Percentiles rank a stretch among this genome's conserved stretches.
Evolutionary conservation across 1,140 invertebrate genomes (phyloP).

Genomic region (Trialeurodes vaporariorum): DNA sequence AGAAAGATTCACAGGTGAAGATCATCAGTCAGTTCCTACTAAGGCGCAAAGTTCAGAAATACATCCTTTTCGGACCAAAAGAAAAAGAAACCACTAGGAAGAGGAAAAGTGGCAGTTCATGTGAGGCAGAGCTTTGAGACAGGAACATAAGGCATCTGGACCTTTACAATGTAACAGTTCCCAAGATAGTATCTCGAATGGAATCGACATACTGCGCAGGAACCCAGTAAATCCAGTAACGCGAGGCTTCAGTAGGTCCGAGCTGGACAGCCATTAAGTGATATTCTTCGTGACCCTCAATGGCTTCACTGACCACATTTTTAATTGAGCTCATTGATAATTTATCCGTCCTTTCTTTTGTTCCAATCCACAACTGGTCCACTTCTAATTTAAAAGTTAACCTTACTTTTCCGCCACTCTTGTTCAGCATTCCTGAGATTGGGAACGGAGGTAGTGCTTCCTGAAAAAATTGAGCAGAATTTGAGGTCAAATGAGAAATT

Average conservation of each 20-base stretch:
- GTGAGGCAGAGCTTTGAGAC: no score
- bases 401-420: conserved; percentile 81
- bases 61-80: no score
- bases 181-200: conserved; percentile 81
- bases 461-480: no score
- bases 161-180: conserved; percentile 30
- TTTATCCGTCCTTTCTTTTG: conserved; percentile 88
- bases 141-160: no score
- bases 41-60: no score
- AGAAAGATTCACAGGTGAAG: no score
- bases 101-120: no score
- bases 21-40: no score
- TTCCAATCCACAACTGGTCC: conserved; percentile 88
- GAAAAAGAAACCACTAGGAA: no score
- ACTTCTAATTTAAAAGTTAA: conserved; percentile 86
- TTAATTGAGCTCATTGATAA: conserved; percentile 84
- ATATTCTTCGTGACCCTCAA: conserved; percentile 84
- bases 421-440: conserved; percentile 82
- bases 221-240: conserved; percentile 93
- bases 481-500: no score
- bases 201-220: conserved; percentile 84
- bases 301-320: conserved; percentile 68
- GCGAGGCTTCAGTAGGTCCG: conserved; percentile 75
- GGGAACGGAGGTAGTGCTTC: conserved; percentile 72
- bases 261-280: conserved; percentile 86